Conservation (phyloP, 1,140 invertebrate species). For the Hyles vespertilio region DNA sequence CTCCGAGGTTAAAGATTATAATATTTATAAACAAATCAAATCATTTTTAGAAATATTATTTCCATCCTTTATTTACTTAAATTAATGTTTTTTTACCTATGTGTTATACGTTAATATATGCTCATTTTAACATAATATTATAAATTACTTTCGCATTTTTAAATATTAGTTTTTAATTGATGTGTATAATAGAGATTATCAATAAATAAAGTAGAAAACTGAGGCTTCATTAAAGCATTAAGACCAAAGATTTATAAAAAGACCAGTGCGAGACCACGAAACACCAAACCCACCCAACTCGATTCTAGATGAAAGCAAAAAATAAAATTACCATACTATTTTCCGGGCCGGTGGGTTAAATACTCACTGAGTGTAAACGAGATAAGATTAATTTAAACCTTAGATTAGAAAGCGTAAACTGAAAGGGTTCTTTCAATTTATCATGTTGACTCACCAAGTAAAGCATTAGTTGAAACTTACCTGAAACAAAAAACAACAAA, state of each 20-base stretch:
- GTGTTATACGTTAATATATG: too few relatives aligned
- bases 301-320: conserved; percentile 9
- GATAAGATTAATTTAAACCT: conserved; percentile 7
- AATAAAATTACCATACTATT: conserved; percentile 1
- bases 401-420: conserved; percentile 4
- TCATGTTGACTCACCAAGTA: neutral
- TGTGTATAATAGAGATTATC: too few relatives aligned
- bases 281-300: neutral
- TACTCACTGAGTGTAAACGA: neutral
- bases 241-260: too few relatives aligned
- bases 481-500: conserved; percentile 8
- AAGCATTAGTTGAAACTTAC: conserved; percentile 6
- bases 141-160: too few relatives aligned
- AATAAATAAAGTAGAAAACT: too few relatives aligned
- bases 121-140: too few relatives aligned
- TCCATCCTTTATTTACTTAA: too few relatives aligned
- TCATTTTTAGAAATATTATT: too few relatives aligned
- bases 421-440: neutral
- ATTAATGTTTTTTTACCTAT: too few relatives aligned
- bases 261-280: neutral
- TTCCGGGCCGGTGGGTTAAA: conserved; percentile 1
- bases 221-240: neutral
- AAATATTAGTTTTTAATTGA: too few relatives aligned
- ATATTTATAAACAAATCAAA: too few relatives aligned
- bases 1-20: too few relatives aligned